A percentile compares a stretch with the other conserved stretches of the same genome.
Evolutionary conservation across 2,797 vertebrate genomes (phyloP).

Genomic region (Manis javanica): DNA sequence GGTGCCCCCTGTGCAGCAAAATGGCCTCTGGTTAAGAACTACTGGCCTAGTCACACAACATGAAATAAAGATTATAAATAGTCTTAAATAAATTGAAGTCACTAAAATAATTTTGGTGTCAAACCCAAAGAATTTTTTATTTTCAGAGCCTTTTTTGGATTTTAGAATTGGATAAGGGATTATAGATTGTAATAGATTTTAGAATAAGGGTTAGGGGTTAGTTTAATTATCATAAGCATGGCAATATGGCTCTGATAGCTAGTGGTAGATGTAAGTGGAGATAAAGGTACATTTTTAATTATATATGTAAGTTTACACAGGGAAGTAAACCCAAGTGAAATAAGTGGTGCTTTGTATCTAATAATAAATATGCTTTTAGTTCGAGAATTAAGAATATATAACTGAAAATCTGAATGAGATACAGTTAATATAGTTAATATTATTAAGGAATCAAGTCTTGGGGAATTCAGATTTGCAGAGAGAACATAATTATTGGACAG

Average conservation of each 20-base stretch:
- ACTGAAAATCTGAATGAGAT: neutral
- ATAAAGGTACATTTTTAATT: neutral
- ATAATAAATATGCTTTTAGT: neutral
- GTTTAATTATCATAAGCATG: neutral
- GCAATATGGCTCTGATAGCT: neutral
- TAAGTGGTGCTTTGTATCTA: neutral
- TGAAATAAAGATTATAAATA: neutral
- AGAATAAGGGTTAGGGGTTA: neutral
- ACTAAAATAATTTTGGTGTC: neutral
- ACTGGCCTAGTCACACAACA: neutral
- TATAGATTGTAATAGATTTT: neutral
- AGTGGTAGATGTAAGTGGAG: neutral
- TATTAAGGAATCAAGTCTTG: neutral
- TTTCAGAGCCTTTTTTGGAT: neutral
- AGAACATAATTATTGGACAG: neutral
- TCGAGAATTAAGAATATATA: neutral
- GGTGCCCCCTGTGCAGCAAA: neutral
- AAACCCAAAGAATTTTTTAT: neutral
- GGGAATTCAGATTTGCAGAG: neutral
- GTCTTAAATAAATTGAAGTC: neutral
- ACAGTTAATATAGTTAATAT: neutral
- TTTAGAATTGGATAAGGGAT: slow-evolving; percentile 20
- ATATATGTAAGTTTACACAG: neutral
- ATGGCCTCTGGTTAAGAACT: neutral
- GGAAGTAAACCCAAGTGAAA: neutral